Percentiles rank a stretch among this genome's conserved stretches.
Evolutionary conservation across 2,888 invertebrate species (phyloP).

Genomic region (Nezara viridula): DNA sequence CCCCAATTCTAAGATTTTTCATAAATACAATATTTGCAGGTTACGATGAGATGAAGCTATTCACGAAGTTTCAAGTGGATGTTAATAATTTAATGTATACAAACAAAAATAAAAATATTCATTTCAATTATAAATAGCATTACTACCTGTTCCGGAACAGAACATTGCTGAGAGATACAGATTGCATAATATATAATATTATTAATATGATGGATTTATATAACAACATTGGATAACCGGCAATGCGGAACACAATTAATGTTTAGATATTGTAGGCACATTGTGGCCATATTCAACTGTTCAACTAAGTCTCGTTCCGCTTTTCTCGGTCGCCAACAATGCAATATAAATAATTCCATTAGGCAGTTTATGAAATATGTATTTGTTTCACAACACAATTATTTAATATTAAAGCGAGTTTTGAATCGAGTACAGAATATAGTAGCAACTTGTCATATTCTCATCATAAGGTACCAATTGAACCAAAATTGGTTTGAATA

Average conservation of each 20-base stretch:
- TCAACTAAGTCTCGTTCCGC: not conserved
- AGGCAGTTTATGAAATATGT: not conserved
- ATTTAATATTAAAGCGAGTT: too few relatives aligned
- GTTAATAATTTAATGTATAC: too few relatives aligned
- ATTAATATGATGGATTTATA: conserved; percentile 4
- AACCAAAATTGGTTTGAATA: too few relatives aligned
- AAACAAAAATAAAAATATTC: not conserved
- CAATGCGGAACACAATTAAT: conserved; percentile 34
- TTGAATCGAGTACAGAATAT: too few relatives aligned
- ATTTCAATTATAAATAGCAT: not conserved
- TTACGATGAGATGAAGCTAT: too few relatives aligned
- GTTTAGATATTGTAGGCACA: not conserved
- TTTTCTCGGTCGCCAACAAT: not conserved
- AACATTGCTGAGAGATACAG: not conserved
- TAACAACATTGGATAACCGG: not conserved
- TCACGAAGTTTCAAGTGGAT: too few relatives aligned
- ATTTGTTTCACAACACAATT: not conserved
- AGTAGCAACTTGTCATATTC: too few relatives aligned
- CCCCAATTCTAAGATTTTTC: too few relatives aligned
- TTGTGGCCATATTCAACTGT: not conserved
- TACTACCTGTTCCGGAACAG: not conserved
- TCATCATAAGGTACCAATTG: too few relatives aligned
- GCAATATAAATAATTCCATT: not conserved
- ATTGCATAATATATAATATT: conserved; percentile 2
- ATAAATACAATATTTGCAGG: too few relatives aligned